phyloP scores from a whole-genome alignment of 2,797 vertebrate genomes.

The Microctenopoma lineatum region DNA sequence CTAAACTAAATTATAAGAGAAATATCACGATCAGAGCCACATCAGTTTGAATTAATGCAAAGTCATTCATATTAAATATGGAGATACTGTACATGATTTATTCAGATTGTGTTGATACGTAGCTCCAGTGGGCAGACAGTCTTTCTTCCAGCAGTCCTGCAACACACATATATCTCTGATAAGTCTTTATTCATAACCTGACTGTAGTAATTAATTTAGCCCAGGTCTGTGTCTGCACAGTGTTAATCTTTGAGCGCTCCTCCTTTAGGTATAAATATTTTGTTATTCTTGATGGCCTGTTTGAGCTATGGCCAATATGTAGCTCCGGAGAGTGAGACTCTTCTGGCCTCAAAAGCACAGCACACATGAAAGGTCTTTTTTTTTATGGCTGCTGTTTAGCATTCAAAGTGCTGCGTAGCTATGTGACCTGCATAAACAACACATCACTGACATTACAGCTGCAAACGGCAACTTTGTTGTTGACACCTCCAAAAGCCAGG shows the following conservation, averaged over 20 bases:
- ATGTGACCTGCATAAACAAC: slow-evolving; percentile 48
- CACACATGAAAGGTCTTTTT: slow-evolving; percentile 44
- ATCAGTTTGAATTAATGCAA: neutral
- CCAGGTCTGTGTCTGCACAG: slow-evolving; percentile 40
- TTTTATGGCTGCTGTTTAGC: slow-evolving; percentile 63
- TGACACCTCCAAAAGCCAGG: slow-evolving; percentile 9
- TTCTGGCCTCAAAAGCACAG: slow-evolving; percentile 48
- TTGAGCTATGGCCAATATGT: slow-evolving; percentile 57
- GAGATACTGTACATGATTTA: neutral
- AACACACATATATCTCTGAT: slow-evolving; percentile 33
- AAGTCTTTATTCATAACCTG: slow-evolving; percentile 53
- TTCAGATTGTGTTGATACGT: slow-evolving; percentile 2
- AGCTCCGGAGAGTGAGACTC: slow-evolving; percentile 34
- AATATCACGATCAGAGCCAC: slow-evolving; percentile 4
- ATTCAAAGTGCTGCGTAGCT: slow-evolving; percentile 39
- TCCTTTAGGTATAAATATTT: slow-evolving; percentile 62
- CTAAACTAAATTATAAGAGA: neutral
- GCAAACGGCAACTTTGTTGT: slow-evolving; percentile 11
- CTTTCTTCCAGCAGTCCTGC: slow-evolving; percentile 11
- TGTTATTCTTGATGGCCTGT: slow-evolving; percentile 45
- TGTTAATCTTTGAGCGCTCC: slow-evolving; percentile 55
- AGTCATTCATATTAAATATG: slow-evolving; percentile 13
- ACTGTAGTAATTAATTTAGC: slow-evolving; percentile 56
- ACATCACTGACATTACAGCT: slow-evolving; percentile 42
- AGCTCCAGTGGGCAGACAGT: slow-evolving; percentile 10